Percentiles rank a stretch among this genome's conserved stretches.
phyloP scores from a whole-genome alignment of 2,797 vertebrate genomes.

The Leontopithecus rosalia region DNA sequence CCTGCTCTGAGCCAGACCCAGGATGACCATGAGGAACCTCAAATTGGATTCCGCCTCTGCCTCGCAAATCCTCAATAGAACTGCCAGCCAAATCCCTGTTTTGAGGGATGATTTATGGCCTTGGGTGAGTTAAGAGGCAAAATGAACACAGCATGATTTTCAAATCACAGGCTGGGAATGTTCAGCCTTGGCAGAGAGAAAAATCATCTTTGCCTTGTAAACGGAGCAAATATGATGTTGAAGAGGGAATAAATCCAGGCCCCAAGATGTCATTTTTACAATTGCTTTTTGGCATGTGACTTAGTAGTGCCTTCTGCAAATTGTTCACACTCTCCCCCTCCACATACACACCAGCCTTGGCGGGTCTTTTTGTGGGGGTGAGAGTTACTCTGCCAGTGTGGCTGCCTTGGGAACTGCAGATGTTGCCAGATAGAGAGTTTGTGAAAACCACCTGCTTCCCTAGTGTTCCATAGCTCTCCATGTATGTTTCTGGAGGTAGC shows the following conservation, averaged over 20 bases:
- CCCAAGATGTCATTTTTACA: conserved; percentile 71
- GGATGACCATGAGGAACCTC: conserved; percentile 29
- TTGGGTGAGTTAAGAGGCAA: conserved; percentile 66
- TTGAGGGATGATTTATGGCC: conserved; percentile 59
- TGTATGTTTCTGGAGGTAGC: not conserved
- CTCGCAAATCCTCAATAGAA: conserved; percentile 32
- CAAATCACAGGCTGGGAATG: conserved; percentile 64
- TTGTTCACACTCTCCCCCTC: not conserved
- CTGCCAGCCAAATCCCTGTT: conserved; percentile 58
- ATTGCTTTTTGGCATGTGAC: conserved; percentile 64
- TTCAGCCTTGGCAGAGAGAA: conserved; percentile 79
- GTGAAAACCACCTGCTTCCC: not conserved
- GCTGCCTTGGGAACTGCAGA: not conserved
- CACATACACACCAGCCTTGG: not conserved
- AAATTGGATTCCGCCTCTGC: conserved; percentile 56
- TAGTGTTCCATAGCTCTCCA: not conserved
- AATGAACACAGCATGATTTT: conserved; percentile 70
- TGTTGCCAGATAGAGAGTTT: not conserved
- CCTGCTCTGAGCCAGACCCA: not conserved
- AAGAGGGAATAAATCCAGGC: conserved; percentile 79
- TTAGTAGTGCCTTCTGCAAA: conserved; percentile 18
- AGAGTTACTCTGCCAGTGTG: not conserved
- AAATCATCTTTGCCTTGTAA: conserved; percentile 81
- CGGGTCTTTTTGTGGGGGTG: not conserved
- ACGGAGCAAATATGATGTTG: conserved; percentile 75